A percentile compares a stretch with the other conserved stretches of the same genome.
Conservation (phyloP, 2,113 vertebrate species). For the Erythrocercus mccallii region DNA sequence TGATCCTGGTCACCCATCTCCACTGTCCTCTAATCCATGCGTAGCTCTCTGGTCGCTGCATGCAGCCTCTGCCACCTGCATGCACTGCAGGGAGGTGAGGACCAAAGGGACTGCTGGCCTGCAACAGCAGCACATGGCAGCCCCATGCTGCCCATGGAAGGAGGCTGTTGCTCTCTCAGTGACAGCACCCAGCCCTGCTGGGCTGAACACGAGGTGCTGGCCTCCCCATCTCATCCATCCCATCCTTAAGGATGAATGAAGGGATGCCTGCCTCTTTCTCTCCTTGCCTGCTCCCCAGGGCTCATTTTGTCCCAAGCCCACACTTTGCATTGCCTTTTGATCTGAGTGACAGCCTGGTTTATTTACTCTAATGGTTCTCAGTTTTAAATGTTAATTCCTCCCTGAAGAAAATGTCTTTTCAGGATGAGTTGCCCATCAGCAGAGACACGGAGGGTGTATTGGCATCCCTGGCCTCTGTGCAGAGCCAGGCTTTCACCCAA, state of each 20-base stretch:
- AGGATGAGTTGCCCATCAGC: constrained; percentile 24
- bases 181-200: neutral
- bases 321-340: neutral
- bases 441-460: neutral
- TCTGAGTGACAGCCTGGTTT: constrained; percentile 48
- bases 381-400: constrained; percentile 66
- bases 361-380: constrained; percentile 53
- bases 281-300: neutral
- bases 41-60: fast-evolving
- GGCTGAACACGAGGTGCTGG: fast-evolving
- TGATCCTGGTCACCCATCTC: neutral
- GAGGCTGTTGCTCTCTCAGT: fast-evolving
- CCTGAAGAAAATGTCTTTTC: constrained; percentile 63
- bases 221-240: neutral
- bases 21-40: neutral
- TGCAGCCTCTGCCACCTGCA: too few species aligned
- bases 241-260: neutral
- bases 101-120: neutral
- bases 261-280: neutral
- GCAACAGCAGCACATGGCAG: neutral
- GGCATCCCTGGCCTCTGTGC: neutral
- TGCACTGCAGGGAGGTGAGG: neutral
- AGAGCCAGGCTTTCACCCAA: fast-evolving
- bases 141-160: fast-evolving
- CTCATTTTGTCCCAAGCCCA: neutral